Conservation (phyloP, 2,797 vertebrate species). For the Phoebastria nigripes region DNA sequence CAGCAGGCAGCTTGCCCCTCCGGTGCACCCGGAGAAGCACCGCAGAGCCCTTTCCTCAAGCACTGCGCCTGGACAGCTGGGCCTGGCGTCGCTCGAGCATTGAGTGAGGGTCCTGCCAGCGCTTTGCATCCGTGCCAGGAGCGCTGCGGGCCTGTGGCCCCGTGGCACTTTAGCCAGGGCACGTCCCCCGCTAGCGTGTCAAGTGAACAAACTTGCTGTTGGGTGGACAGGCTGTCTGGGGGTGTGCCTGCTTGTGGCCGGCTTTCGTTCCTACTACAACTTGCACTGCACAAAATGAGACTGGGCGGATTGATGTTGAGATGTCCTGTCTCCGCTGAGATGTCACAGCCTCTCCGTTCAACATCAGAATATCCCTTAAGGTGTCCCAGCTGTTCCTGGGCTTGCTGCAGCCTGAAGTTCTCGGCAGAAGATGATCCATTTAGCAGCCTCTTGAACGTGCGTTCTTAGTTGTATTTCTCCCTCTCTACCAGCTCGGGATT, state of each 20-base stretch:
- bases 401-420: background rate
- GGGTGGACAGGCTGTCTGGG: background rate
- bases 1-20: background rate
- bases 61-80: background rate
- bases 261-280: background rate
- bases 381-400: background rate
- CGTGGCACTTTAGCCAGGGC: too few relatives aligned
- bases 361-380: background rate
- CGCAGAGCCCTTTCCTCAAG: background rate
- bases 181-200: fast-evolving
- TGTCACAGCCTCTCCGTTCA: background rate
- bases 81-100: fast-evolving
- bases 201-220: background rate
- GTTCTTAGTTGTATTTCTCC: background rate
- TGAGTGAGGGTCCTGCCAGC: background rate
- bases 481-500: background rate
- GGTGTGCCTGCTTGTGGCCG: fast-evolving
- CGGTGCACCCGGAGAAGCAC: too few relatives aligned
- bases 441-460: background rate
- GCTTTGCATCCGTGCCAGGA: background rate
- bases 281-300: background rate
- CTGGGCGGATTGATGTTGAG: fast-evolving
- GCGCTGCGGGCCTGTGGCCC: background rate
- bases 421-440: background rate
- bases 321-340: background rate